Evolutionary conservation across 2,113 vertebrate species (phyloP), one percentile per base, ranked within the genome.

Genomic region (Electrona antarctica): DNA sequence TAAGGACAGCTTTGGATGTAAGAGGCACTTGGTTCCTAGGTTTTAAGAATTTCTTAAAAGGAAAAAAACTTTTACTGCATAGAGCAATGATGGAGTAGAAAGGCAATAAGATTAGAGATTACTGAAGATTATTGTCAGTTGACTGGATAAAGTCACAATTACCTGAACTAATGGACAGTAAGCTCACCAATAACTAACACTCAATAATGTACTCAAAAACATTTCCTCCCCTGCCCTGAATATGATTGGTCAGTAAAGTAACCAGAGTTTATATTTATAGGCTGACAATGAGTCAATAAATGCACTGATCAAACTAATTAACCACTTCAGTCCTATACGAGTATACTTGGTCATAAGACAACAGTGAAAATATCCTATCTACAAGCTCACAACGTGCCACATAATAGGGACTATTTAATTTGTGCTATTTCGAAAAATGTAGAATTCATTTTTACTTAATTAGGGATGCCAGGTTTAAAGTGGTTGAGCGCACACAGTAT

Each of bases 191-290:
- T 41, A 68, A 60, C 50, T 68, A 33, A 76, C 13, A 56, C 41
- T 64, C 48, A 45, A 62, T 2, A 63, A 28, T 13, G 28, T 0
- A 62, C 48, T 55, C 7, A 8, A 28, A 28, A 14, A 14, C 21
- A 66, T 9, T 47, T 29, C 29, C 3, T 52, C 9, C 9, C 7
- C 50, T 52, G 50, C 13, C 13, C 70, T 1, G 0, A 48, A 45
- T 60, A 62, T 46, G 60, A 56, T 51, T 79, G 60, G 52, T 71
- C 4, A 48, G 33, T 41, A 54, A 67, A 48, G 61, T 33, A 9
- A 0, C 33, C 33, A 52, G 50, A 21, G 21, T 21, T 21, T 52
- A 6, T 52, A 52, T 21, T 21, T 52, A 6, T 52, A 52, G 8
- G 50, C 50, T 52, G 13, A 52, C 9, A 9, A 52, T 52, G 61